Percentiles rank a stretch among this genome's conserved stretches.
Conservation (phyloP, 2,113 vertebrate species). For the Protomyctophum bolini region DNA sequence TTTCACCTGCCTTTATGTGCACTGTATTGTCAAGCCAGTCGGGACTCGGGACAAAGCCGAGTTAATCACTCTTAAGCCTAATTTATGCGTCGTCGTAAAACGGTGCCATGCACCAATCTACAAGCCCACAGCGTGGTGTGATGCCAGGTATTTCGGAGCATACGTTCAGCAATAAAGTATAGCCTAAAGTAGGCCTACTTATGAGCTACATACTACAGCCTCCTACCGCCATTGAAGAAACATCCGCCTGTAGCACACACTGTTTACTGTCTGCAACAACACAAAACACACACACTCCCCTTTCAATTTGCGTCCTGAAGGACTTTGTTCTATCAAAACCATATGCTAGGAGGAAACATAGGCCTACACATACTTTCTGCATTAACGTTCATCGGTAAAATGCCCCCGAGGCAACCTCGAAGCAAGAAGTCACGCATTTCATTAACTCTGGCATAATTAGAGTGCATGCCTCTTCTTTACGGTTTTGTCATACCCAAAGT, state of each 20-base stretch:
- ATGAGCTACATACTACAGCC: background rate
- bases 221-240: background rate
- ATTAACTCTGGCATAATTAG: constrained; percentile 62
- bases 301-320: constrained; percentile 47
- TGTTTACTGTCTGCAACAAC: constrained; percentile 35
- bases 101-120: too few relatives aligned
- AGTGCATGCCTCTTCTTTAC: constrained; percentile 39
- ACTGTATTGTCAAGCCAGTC: constrained; percentile 17
- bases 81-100: too few relatives aligned
- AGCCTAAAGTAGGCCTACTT: too few relatives aligned
- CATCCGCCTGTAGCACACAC: background rate
- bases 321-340: constrained; percentile 55
- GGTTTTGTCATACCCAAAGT: constrained; percentile 35
- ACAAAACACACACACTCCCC: constrained; percentile 21
- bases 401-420: constrained; percentile 47
- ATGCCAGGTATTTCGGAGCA: too few relatives aligned
- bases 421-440: constrained; percentile 39
- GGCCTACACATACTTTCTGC: constrained; percentile 37
- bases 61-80: background rate
- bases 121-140: too few relatives aligned
- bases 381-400: constrained; percentile 44
- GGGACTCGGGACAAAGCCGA: constrained; percentile 8
- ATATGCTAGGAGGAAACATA: constrained; percentile 48
- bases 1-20: constrained; percentile 36
- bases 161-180: too few relatives aligned